Conservation (phyloP, 1,140 invertebrate genomes). For the Drosophila serrata region DNA sequence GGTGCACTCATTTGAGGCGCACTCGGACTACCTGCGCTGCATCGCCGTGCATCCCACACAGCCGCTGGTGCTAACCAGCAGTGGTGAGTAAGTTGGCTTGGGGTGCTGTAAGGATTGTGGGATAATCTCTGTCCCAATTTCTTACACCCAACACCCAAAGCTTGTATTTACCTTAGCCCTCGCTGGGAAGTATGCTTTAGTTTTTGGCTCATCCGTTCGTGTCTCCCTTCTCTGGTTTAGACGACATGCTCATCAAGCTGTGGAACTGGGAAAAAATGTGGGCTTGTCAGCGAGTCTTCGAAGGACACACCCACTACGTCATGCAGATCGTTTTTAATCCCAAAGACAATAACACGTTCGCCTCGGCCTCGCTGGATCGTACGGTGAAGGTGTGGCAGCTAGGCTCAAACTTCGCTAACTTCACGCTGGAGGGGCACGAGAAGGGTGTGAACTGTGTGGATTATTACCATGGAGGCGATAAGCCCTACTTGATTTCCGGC, state of each 20-base stretch:
- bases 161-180: constrained; percentile 27
- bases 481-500: constrained; percentile 99
- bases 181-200: constrained; percentile 29
- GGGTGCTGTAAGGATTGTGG: not conserved
- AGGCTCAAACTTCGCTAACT: constrained; percentile 98
- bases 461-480: constrained; percentile 99
- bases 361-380: constrained; percentile 98
- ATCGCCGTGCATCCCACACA: constrained; percentile 99
- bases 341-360: constrained; percentile 99
- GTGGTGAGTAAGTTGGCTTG: constrained; percentile 88
- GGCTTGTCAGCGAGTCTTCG: constrained; percentile 98
- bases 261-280: constrained; percentile 99
- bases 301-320: constrained; percentile 99
- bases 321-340: constrained; percentile 99
- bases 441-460: constrained; percentile 99
- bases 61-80: constrained; percentile 98
- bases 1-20: constrained; percentile 98
- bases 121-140: not conserved
- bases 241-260: constrained; percentile 99
- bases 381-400: constrained; percentile 99
- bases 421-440: constrained; percentile 99
- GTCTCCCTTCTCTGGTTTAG: constrained; percentile 23
- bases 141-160: not conserved
- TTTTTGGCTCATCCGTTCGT: constrained; percentile 2
- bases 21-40: constrained; percentile 98